These are phyloP conservation scores for Larimichthys polyactis DNA, from an alignment of 2,113 vertebrate species.

Conservation along the genomic window DNA sequence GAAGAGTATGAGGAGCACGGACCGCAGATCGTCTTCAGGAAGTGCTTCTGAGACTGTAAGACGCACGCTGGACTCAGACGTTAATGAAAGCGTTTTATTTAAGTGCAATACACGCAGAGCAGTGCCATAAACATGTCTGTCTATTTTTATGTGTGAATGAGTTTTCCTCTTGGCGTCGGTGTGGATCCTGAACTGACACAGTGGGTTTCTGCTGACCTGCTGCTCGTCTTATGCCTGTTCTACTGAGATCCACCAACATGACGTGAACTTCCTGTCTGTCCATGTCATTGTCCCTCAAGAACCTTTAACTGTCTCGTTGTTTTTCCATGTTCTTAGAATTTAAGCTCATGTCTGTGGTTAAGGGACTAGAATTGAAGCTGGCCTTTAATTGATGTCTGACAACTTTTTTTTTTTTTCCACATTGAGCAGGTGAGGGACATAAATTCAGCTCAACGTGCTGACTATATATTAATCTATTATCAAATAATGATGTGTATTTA, in stretches of 20 bases:
- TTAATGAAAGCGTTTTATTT: neutral
- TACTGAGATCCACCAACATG: neutral
- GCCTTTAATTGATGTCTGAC: constrained; percentile 39
- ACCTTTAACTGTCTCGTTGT: neutral
- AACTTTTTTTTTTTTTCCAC: neutral
- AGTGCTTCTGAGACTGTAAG: constrained; percentile 80
- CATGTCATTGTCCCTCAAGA: neutral
- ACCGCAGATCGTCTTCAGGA: constrained; percentile 81
- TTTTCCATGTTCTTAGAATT: constrained; percentile 9
- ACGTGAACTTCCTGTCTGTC: neutral
- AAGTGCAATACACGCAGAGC: constrained; percentile 40
- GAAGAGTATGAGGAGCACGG: constrained; percentile 82
- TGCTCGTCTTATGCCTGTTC: neutral
- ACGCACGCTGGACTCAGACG: neutral
- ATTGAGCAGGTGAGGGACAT: neutral
- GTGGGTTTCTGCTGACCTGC: neutral
- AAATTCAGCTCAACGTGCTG: neutral
- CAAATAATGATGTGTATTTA: constrained; percentile 8
- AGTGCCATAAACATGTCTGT: constrained; percentile 11
- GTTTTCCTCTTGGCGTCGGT: neutral
- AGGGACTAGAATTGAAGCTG: constrained; percentile 44
- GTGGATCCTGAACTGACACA: neutral
- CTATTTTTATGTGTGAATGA: neutral
- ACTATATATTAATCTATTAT: constrained; percentile 33
- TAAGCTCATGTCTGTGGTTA: neutral